Base-by-base conservation (phyloP, 2,113 vertebrate species). In the Anarrhichthys ocellatus region DNA sequence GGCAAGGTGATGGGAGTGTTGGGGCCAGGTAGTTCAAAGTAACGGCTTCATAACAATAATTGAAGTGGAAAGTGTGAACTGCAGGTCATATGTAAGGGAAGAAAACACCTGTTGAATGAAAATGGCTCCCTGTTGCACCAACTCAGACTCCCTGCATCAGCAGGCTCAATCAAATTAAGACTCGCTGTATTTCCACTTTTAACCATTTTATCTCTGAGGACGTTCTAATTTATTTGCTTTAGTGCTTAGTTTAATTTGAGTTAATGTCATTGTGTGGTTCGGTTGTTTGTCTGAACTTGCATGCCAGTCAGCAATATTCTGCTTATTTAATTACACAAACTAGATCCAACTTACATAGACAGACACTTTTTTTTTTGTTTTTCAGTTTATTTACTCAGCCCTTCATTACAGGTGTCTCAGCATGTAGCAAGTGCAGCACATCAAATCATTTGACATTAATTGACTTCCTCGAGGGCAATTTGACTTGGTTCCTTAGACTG, bases 51-150 rank as follows among this genome's bases (percentile, higher is more conserved):
- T 64, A 72, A 76, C 73, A 74, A 59, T 88, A 90, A 91, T 86
- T 89, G 59, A 86, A 58, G 74, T 88, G 61, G 68, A 89, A 87
- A 81, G 78, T 83, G 78, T 81, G 56, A 85, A 38, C 61, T 42
- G 9, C 29, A 66, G 71, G 69, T 80, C 11, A 68, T 34, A 34
- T 22, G 1, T 38, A 4, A 73, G 50, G 58, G 78, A 52, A 87
- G 62, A 64, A 80, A 86, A 87, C 78, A 89, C 83, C 88, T 87
- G 80, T 78, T 77, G 46, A 70, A 84, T 63, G 78, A 83, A 76
- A 59, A 76, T 10, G 32, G 63, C 54, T 88, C 63, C 74, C 73
- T 65, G 66, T 40, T 64, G 80, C 24, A 72, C 29, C 59, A 64
- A 68, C 46, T 73, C 48, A 56, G 61, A 78, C 50, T 62, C 18